Evolutionary conservation across 2,888 invertebrate genomes (phyloP), one percentile per base, ranked within the genome.

Genomic region (Notocelia uddmanniana): DNA sequence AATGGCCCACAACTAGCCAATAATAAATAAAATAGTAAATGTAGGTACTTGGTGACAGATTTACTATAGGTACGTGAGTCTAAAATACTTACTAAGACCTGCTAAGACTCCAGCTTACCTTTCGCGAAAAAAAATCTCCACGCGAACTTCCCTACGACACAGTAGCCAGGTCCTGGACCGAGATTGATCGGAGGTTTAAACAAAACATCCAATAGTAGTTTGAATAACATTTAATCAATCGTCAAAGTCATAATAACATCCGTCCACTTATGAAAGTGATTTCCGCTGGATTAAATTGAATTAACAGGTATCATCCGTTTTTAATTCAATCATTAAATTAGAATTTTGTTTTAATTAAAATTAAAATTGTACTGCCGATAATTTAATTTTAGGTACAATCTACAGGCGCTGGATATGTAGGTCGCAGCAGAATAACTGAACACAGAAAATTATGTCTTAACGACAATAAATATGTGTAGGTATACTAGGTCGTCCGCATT

Each of bases 181-280:
- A 31, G 5, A 31, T 5, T 31, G 8, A 6, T 8, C n/a, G n/a
- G 45, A 45, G 45, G 45, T 1, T n/a, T 54, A 31, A 52, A 60
- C 31, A 37, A 55, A 18, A 21, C 11, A 18, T 21, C 18, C 23
- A 11, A 50, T 50, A 23, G 64, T 50, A 63, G 50, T 69, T 69
- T 63, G 57, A 64, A 58, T 63, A 37, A 58, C 63, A 57, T 58
- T 69, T 64, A 41, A 64, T 64, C 37, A 50, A 69, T 55, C 55
- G 19, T 69, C 62, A 62, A 57, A 69, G 63, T 69, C 19, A 48
- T 62, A 45, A n/a, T 60, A 63, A 62, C 54, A 54, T 64, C 52
- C 63, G 34, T 64, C 64, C 21, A 23, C 21, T 63, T 5, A n/a
- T n/a, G n/a, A 34, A 6, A 13, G 23, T 31, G 52, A 63, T 54